Conservation (phyloP, 2,113 vertebrate species). For the Vulpes vulpes region DNA sequence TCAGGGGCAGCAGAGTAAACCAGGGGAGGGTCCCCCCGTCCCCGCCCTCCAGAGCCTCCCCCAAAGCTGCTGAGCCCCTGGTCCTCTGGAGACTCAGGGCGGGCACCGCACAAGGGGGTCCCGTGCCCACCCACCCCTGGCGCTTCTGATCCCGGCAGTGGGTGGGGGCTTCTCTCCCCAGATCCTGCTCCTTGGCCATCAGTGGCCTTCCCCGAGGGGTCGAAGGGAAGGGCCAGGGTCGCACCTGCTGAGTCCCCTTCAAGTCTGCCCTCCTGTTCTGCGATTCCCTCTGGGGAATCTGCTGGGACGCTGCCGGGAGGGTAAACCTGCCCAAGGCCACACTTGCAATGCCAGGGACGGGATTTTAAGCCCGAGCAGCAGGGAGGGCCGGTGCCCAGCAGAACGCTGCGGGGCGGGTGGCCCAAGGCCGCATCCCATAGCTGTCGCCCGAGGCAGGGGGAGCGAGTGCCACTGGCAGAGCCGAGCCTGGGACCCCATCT, state of each 20-base stretch:
- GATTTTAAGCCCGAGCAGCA: neutral
- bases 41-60: neutral
- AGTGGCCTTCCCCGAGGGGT: neutral
- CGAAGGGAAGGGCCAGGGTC: neutral
- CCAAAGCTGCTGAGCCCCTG: neutral
- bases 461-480: too few species aligned
- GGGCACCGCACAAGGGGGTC: neutral
- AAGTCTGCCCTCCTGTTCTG: too few species aligned
- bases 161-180: too few species aligned
- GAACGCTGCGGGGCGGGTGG: neutral
- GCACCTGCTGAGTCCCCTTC: fast-evolving
- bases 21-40: fast-evolving
- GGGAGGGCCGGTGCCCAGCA: too few species aligned
- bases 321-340: neutral
- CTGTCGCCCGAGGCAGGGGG: neutral
- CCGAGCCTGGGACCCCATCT: neutral
- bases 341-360: neutral
- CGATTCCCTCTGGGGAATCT: neutral
- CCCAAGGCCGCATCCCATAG: too few species aligned
- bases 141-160: neutral
- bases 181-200: neutral
- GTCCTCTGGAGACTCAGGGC: neutral
- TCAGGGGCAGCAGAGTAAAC: neutral
- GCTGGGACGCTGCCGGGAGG: neutral
- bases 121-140: neutral